Evolutionary conservation across 2,888 invertebrate species (phyloP).

Genomic region (Hydraecia micacea): DNA sequence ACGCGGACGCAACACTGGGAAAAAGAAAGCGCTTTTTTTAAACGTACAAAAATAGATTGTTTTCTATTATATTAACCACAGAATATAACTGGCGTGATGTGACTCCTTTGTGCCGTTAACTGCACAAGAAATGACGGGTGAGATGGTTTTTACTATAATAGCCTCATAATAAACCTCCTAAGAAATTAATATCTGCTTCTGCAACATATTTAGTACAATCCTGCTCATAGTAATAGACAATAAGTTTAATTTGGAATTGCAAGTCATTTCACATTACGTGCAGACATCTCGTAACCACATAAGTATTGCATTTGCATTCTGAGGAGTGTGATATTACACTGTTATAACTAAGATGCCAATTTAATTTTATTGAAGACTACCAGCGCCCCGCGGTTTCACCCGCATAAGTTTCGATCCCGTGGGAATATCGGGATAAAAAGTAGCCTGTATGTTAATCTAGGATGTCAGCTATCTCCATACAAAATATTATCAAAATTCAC

Average conservation of each 20-base stretch:
- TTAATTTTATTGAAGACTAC: not conserved
- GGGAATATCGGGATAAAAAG: too few species aligned
- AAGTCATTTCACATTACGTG: not conserved
- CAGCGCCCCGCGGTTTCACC: too few species aligned
- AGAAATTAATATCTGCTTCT: not conserved
- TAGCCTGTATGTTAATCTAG: too few species aligned
- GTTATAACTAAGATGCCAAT: not conserved
- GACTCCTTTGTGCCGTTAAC: not conserved
- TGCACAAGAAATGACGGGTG: not conserved
- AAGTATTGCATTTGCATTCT: conserved; percentile 1
- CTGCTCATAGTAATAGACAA: not conserved
- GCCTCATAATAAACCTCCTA: not conserved
- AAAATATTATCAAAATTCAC: too few species aligned
- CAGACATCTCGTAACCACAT: not conserved
- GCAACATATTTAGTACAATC: not conserved
- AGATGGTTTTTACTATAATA: not conserved
- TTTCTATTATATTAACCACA: not conserved
- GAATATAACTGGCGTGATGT: not conserved
- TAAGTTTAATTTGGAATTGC: not conserved
- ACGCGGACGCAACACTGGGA: not conserved
- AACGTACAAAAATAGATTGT: not conserved
- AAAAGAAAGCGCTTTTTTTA: not conserved
- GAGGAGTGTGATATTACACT: not conserved
- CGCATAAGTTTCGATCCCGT: too few species aligned
- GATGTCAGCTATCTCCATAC: too few species aligned